phyloP scores from a whole-genome alignment of 23 tunicate genomes.

The Diplosoma virens region DNA sequence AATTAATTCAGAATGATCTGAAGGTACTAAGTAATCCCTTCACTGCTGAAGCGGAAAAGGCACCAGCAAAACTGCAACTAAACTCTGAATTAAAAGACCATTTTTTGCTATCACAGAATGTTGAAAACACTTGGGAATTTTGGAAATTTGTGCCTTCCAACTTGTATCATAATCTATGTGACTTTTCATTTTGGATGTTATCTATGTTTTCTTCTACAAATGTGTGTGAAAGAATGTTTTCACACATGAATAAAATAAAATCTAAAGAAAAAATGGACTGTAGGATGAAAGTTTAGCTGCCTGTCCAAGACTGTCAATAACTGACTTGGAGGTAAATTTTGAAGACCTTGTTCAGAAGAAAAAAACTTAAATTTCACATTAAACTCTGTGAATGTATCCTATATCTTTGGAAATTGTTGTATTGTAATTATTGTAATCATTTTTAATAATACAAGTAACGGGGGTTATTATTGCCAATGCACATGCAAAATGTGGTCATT shows the following conservation, averaged over 20 bases:
- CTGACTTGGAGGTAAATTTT: background rate
- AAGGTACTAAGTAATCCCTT: background rate
- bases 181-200: no score
- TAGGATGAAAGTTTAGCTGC: background rate
- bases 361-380: background rate
- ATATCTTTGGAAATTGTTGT: background rate
- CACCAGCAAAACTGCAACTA: background rate
- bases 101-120: background rate
- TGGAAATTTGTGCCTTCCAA: background rate
- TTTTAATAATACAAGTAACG: background rate
- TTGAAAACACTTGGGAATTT: background rate
- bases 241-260: no score
- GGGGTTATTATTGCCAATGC: background rate
- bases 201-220: no score
- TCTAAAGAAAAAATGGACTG: background rate
- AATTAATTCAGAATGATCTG: background rate
- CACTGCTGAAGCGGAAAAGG: no score
- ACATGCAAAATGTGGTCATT: no score
- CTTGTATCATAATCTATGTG: background rate
- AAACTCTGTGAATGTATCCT: background rate
- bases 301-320: background rate
- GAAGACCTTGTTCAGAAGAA: background rate
- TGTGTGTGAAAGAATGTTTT: no score
- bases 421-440: background rate
- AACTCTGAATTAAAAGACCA: background rate